Conservation (phyloP, 2,888 invertebrate species). For the Yponomeuta cagnagella region DNA sequence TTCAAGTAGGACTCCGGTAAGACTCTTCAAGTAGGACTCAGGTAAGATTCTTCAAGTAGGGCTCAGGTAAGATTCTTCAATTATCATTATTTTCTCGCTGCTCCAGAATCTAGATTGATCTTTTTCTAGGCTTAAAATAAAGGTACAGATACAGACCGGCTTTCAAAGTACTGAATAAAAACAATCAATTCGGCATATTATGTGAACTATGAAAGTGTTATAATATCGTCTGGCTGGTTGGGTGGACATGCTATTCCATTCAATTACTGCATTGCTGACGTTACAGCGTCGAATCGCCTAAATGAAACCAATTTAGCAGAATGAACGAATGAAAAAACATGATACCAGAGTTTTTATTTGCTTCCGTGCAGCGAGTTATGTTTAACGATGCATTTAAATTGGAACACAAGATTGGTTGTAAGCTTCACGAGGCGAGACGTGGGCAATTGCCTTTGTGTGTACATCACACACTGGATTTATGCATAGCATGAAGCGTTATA, state of each 20-base stretch:
- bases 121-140: no score
- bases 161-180: no score
- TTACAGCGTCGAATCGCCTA: conserved; percentile 22
- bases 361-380: neutral
- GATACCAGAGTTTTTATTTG: neutral
- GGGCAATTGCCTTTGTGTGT: neutral
- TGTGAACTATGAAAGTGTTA: no score
- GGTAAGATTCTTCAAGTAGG: no score
- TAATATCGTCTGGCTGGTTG: conserved; percentile 16
- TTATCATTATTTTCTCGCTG: no score
- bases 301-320: conserved; percentile 24
- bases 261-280: conserved; percentile 29
- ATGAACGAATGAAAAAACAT: conserved; percentile 22
- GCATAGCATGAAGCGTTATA: no score
- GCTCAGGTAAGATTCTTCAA: no score
- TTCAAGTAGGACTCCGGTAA: no score
- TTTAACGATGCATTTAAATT: neutral
- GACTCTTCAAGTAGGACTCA: no score
- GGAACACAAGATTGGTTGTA: neutral
- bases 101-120: no score
- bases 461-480: neutral
- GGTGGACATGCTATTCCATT: conserved; percentile 24
- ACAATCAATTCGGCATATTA: no score
- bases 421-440: neutral
- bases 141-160: no score